phyloP scores from a whole-genome alignment of 2,113 vertebrate species.

The Otis tarda region DNA sequence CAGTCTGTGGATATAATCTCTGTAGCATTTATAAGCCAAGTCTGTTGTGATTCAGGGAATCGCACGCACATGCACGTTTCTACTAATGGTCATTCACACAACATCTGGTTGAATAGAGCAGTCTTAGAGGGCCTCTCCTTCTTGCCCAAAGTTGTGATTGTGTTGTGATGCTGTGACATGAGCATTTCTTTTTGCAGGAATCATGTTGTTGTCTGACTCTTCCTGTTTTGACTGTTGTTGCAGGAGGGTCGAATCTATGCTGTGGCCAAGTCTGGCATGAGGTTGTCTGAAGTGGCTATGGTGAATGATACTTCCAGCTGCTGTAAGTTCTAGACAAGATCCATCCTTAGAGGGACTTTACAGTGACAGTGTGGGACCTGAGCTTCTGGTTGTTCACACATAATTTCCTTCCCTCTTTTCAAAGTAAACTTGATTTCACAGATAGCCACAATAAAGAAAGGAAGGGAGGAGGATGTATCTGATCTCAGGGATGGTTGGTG shows the following conservation, averaged over 20 bases:
- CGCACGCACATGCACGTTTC: background rate
- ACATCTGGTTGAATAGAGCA: background rate
- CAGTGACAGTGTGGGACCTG: background rate
- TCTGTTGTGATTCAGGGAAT: background rate
- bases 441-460: background rate
- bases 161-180: background rate
- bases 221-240: constrained; percentile 19
- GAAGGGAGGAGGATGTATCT: background rate
- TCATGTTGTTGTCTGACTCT: background rate
- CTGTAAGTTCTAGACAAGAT: constrained; percentile 72
- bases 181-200: background rate
- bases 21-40: background rate
- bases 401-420: constrained; percentile 13
- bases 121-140: background rate
- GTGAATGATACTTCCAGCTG: constrained; percentile 70
- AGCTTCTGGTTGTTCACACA: background rate
- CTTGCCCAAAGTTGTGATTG: background rate
- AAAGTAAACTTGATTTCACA: background rate
- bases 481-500: background rate
- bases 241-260: constrained; percentile 91
- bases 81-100: background rate
- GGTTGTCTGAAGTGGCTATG: constrained; percentile 80
- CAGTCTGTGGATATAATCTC: background rate
- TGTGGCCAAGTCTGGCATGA: constrained; percentile 88
- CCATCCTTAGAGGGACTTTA: background rate